Conservation (phyloP, 2,797 vertebrate genomes). For the Hoplostethus atlanticus region DNA sequence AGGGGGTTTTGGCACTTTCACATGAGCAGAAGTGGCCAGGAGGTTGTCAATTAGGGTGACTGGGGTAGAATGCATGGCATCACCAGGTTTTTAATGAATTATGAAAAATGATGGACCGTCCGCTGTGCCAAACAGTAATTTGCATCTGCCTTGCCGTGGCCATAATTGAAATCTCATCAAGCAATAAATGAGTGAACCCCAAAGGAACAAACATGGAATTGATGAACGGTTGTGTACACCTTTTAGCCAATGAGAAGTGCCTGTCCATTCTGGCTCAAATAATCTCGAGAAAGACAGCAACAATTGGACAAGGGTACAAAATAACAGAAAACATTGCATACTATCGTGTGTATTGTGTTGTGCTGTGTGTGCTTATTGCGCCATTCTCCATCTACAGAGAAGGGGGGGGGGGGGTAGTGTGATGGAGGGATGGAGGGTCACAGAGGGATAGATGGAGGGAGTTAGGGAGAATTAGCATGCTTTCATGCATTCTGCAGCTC, state of each 20-base stretch:
- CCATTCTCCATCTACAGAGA: constrained; percentile 23
- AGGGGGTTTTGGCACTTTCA: constrained; percentile 15
- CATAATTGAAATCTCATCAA: neutral
- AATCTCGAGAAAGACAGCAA: constrained; percentile 15
- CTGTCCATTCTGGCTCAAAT: constrained; percentile 2
- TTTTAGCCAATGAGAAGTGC: neutral
- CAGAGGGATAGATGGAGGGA: constrained; percentile 59
- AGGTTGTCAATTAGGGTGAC: neutral
- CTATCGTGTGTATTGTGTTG: constrained; percentile 17
- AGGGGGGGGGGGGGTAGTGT: constrained; percentile 22
- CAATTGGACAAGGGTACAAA: constrained; percentile 41
- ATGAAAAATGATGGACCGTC: neutral
- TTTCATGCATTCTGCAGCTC: constrained; percentile 72
- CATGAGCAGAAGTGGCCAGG: neutral
- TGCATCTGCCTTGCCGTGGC: neutral
- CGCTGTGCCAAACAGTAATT: neutral
- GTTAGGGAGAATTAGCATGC: constrained; percentile 73
- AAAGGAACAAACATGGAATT: neutral
- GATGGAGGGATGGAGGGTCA: constrained; percentile 44
- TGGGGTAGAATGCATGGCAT: neutral
- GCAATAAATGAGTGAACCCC: neutral
- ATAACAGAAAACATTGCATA: constrained; percentile 32
- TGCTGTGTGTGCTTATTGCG: constrained; percentile 44
- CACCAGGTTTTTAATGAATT: neutral
- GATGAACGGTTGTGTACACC: neutral